Evolutionary conservation across 2,797 vertebrate species (phyloP).

Genomic region (Amniataba percoides): DNA sequence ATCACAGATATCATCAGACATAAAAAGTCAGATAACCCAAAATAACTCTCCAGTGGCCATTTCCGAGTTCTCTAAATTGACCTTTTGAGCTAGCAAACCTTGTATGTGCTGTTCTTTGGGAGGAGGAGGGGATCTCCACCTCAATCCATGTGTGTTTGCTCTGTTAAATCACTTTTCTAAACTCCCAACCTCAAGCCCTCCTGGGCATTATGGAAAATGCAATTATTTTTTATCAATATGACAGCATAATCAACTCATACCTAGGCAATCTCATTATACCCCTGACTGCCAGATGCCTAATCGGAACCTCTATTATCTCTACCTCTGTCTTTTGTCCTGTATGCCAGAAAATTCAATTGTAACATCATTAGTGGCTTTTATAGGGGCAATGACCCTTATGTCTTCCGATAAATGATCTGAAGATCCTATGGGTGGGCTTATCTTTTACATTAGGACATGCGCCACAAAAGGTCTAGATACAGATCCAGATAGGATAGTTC

Average conservation of each 20-base stretch:
- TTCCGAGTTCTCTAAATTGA: constrained; percentile 19
- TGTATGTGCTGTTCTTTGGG: constrained; percentile 16
- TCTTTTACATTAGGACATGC: constrained; percentile 49
- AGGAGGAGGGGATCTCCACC: constrained; percentile 9
- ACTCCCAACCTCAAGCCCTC: constrained; percentile 49
- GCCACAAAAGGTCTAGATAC: constrained; percentile 44
- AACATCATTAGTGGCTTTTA: constrained; percentile 75
- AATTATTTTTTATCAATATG: constrained; percentile 77
- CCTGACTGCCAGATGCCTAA: constrained; percentile 73
- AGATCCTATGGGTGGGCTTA: constrained; percentile 36
- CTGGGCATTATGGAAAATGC: constrained; percentile 70
- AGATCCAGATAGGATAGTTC: constrained; percentile 27
- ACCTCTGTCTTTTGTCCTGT: constrained; percentile 72
- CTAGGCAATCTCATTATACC: constrained; percentile 69
- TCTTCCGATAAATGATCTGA: constrained; percentile 64
- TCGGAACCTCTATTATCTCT: constrained; percentile 75
- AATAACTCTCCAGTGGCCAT: constrained; percentile 5
- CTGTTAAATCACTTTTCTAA: constrained; percentile 46
- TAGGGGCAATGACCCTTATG: constrained; percentile 55
- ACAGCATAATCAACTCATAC: constrained; percentile 78
- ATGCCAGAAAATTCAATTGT: constrained; percentile 74
- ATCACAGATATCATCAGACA: constrained; percentile 16
- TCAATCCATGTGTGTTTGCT: constrained; percentile 21
- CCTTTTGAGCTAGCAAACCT: constrained; percentile 32
- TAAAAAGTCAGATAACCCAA: constrained; percentile 8